Evolutionary conservation across 2,888 invertebrate genomes (phyloP).

Genomic region (Camponotus fellah): DNA sequence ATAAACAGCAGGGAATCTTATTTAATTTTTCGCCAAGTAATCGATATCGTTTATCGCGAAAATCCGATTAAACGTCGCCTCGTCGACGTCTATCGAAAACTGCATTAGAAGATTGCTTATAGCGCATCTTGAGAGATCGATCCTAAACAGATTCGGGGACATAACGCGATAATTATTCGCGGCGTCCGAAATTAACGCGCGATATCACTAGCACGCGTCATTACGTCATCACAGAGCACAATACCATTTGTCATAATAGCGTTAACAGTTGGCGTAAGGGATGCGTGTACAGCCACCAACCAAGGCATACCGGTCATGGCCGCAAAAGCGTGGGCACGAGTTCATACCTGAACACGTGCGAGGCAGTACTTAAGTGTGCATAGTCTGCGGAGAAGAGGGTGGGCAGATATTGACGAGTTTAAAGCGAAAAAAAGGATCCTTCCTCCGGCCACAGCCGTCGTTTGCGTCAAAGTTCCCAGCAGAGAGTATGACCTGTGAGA

Average conservation of each 20-base stretch:
- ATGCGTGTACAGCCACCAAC: slow-evolving; percentile 22
- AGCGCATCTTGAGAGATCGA: slow-evolving; percentile 11
- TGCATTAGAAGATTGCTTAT: neutral
- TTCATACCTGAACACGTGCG: neutral
- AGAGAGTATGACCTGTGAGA: slow-evolving; percentile 31
- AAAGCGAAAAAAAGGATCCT: neutral
- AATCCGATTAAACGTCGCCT: slow-evolving; percentile 17
- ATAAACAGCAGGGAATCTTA: neutral
- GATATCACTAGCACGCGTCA: slow-evolving; percentile 42
- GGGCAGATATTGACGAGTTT: neutral
- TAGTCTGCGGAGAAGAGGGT: neutral
- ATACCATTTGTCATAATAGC: slow-evolving; percentile 48
- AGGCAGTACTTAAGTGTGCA: neutral
- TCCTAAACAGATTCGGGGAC: slow-evolving; percentile 21
- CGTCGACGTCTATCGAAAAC: neutral
- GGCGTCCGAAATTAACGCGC: slow-evolving; percentile 27
- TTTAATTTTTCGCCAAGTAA: neutral
- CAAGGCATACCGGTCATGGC: slow-evolving; percentile 39
- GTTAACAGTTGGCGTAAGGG: slow-evolving; percentile 28
- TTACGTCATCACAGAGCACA: slow-evolving; percentile 35
- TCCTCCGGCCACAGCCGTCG: slow-evolving; percentile 3
- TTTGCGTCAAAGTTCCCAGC: slow-evolving; percentile 30
- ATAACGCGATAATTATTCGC: slow-evolving; percentile 38
- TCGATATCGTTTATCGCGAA: neutral
- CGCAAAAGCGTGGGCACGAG: slow-evolving; percentile 28